Conservation (phyloP, 2,797 vertebrate species). For the Myripristis murdjan region DNA sequence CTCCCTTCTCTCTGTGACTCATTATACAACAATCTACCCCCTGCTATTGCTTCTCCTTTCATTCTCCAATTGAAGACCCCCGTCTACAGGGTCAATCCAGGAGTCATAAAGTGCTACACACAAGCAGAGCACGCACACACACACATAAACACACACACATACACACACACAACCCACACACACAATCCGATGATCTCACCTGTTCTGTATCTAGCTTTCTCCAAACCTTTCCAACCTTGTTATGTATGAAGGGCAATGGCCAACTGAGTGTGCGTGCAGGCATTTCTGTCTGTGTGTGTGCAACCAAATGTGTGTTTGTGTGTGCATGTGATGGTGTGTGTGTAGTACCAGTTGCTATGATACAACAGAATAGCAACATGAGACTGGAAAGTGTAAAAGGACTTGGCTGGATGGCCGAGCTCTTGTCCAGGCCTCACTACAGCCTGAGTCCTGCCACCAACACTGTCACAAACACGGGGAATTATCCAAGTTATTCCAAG, state of each 20-base stretch:
- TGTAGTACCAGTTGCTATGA: constrained; percentile 49
- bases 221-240: constrained; percentile 38
- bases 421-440: constrained; percentile 42
- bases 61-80: constrained; percentile 46
- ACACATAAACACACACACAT: constrained; percentile 5
- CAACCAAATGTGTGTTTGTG: constrained; percentile 1
- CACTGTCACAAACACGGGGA: constrained; percentile 27
- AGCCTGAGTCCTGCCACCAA: constrained; percentile 17
- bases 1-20: constrained; percentile 2
- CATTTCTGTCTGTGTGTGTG: constrained; percentile 1
- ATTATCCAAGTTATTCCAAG: constrained; percentile 17
- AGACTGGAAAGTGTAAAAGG: constrained; percentile 58
- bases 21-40: constrained; percentile 71
- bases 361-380: constrained; percentile 67
- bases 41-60: constrained; percentile 53
- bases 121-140: too few species aligned
- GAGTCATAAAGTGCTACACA: constrained; percentile 13
- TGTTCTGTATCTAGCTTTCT: constrained; percentile 58
- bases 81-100: constrained; percentile 14
- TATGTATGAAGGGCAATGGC: constrained; percentile 57
- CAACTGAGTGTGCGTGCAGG: constrained; percentile 15
- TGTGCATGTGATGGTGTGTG: constrained; percentile 20
- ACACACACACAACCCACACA: constrained; percentile 21
- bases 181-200: constrained; percentile 50
- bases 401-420: constrained; percentile 43